phyloP scores from a whole-genome alignment of 1,140 invertebrate genomes.

The Eufriesea mexicana region DNA sequence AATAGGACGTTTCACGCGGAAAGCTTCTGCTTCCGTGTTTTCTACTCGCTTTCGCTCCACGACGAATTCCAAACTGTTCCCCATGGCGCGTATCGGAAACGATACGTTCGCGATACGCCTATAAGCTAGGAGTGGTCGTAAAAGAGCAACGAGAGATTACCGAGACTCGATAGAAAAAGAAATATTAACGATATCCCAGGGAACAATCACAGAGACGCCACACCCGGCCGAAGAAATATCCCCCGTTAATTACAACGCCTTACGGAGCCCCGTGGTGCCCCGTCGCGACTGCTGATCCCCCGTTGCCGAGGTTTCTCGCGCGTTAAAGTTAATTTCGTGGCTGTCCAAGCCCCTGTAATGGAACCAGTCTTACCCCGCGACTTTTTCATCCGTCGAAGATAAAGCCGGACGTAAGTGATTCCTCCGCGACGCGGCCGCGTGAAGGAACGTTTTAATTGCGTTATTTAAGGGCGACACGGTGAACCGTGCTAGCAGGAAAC shows the following conservation, averaged over 20 bases:
- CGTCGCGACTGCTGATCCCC: not conserved
- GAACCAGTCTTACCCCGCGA: slow-evolving; percentile 31
- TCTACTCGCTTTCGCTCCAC: too few relatives aligned
- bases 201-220: not conserved
- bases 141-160: too few relatives aligned
- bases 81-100: too few relatives aligned
- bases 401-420: slow-evolving; percentile 25
- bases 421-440: slow-evolving; percentile 2
- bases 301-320: slow-evolving; percentile 1
- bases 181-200: too few relatives aligned
- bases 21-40: too few relatives aligned
- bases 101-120: too few relatives aligned
- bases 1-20: too few relatives aligned
- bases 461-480: slow-evolving; percentile 64
- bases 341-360: slow-evolving; percentile 19
- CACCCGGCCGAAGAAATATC: not conserved
- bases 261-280: not conserved
- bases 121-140: too few relatives aligned
- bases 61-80: too few relatives aligned
- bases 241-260: slow-evolving; percentile 15
- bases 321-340: slow-evolving; percentile 24
- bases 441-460: slow-evolving; percentile 64
- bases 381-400: slow-evolving; percentile 26
- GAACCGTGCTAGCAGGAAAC: slow-evolving; percentile 56
- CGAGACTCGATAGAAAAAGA: too few relatives aligned